Evolutionary conservation across 2,888 invertebrate species (phyloP), one percentile per base, ranked within the genome.

Genomic region (Sphaeridia pumilis): DNA sequence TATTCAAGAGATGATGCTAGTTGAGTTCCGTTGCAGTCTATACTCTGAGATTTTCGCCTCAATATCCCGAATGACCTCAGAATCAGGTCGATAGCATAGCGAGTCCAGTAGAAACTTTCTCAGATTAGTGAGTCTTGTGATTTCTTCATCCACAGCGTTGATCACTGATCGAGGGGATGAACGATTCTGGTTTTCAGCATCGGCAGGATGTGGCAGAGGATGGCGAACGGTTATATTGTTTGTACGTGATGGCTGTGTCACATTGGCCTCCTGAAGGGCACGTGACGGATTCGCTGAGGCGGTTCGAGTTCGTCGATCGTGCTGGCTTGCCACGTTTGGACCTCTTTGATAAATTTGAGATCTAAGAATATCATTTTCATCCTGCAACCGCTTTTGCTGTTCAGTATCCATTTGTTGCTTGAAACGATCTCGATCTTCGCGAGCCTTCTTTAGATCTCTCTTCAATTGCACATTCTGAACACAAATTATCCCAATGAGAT

Each of bases 361-460:
- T 20, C 44, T 50, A 12, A 51, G 22, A 45, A 26, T 46, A 27
- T 51, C 45, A 27, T 51, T 51, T 27, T 51, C 51, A 20, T n/a
- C 20, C 5, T 26, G 20, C 28, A 51, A n/a, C 14, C 35, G 34
- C 25, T 43, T 31, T 12, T 44, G 12, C 4, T 25, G 21, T 24
- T 50, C 51, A 21, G 36, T 25, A n/a, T 26, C 25, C 25, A 46
- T 21, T 5, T 21, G 17, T 17, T 42, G 26, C 42, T 38, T 45
- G 21, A 46, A 51, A 5, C 3, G 26, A 26, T 51, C 45, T 12
- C 38, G 35, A 20, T 51, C 51, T 27, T 46, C 26, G 12, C 14
- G 14, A 1, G 25, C 27, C 3, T 22, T 27, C 21, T 51, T 34
- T n/a, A 51, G 45, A 2, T 27, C 28, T 27, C 41, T 45, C 27